These are phyloP conservation scores for Copidosoma floridanum DNA, from an alignment of 1,140 invertebrate species.

Conservation along the genomic window DNA sequence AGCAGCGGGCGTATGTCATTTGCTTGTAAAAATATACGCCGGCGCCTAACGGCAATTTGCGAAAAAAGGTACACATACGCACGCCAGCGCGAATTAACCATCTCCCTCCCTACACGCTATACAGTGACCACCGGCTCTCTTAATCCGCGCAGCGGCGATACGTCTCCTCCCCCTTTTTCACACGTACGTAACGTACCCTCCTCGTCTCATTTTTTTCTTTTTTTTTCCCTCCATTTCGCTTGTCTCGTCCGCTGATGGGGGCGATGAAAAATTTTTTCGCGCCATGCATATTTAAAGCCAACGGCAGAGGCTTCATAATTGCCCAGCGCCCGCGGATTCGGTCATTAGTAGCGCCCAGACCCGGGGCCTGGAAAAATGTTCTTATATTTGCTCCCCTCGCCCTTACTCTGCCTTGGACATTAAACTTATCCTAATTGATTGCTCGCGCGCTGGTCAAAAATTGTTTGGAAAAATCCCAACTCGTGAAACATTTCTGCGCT, in stretches of 20 bases:
- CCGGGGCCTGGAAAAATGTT: no score
- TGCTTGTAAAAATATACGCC: conserved; percentile 44
- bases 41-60: conserved; percentile 37
- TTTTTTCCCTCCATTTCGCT: neutral
- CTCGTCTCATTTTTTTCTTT: conserved; percentile 2
- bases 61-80: conserved; percentile 35
- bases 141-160: conserved; percentile 33
- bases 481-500: no score
- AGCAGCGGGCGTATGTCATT: conserved; percentile 34
- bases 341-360: no score
- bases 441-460: no score
- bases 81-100: conserved; percentile 35
- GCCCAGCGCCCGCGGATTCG: no score
- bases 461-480: no score
- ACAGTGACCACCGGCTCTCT: conserved; percentile 10
- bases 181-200: no score
- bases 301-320: conserved; percentile 6
- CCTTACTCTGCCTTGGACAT: no score
- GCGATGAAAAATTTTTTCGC: conserved; percentile 10
- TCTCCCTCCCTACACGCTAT: neutral
- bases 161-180: conserved; percentile 10
- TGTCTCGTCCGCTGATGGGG: neutral
- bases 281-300: conserved; percentile 22
- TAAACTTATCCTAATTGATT: no score
- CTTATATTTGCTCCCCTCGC: no score